Evolutionary conservation across 2,888 invertebrate genomes (phyloP).

Genomic region (Adelognathus sp.): DNA sequence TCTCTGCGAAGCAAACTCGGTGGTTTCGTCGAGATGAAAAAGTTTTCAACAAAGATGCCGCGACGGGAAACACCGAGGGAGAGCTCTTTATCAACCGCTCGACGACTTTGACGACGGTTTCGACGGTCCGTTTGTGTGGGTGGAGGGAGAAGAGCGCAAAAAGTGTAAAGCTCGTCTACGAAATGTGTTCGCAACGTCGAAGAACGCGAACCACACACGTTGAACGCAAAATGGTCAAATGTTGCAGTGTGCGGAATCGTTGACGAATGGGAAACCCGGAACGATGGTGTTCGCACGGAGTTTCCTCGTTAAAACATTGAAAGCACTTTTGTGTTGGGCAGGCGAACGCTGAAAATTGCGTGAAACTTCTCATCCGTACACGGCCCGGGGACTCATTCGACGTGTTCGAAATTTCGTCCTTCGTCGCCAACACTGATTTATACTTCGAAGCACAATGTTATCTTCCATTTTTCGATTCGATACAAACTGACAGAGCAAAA

Average conservation of each 20-base stretch:
- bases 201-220: background rate
- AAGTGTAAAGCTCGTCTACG: conserved; percentile 4
- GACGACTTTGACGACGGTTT: conserved; percentile 20
- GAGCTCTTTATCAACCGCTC: conserved; percentile 27
- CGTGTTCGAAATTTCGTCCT: conserved; percentile 33
- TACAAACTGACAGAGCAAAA: background rate
- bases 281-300: conserved; percentile 62
- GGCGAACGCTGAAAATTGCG: conserved; percentile 19
- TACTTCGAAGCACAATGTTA: background rate
- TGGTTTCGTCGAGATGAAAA: conserved; percentile 1
- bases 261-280: conserved; percentile 52
- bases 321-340: conserved; percentile 71
- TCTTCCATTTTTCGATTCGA: background rate
- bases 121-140: conserved; percentile 25
- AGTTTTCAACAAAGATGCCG: conserved; percentile 16
- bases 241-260: conserved; percentile 49
- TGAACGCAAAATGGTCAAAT: background rate
- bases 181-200: background rate
- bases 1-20: background rate
- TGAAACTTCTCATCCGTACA: background rate
- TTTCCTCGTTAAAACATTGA: conserved; percentile 73
- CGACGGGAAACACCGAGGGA: background rate
- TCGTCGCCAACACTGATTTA: background rate
- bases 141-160: conserved; percentile 21
- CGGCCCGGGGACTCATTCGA: conserved; percentile 9